Evolutionary conservation across 2,888 invertebrate genomes (phyloP), one percentile per base, ranked within the genome.

Genomic region (Catotricha subobsoleta): DNA sequence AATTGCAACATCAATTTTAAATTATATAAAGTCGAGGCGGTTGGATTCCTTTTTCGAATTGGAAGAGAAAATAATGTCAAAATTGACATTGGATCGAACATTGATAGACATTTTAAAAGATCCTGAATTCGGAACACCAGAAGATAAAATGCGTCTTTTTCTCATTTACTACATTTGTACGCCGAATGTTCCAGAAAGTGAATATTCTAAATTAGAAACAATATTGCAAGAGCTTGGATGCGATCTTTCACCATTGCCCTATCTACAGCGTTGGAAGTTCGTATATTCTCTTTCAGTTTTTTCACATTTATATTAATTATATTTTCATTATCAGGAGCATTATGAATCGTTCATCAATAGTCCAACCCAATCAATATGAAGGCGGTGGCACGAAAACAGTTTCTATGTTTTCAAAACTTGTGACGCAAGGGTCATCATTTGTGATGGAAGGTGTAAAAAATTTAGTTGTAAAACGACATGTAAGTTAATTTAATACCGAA

Each of bases 381-480:
- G 84, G 84, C 19, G 86, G 86, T 25, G 92, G 91, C 20, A 92
- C 92, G 0, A 92, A 90, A 65, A 95, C 95, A 1, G 88, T 92
- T 2, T 87, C 83, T 46, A 97, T 98, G 97, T 95, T 98, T 65
- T 91, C 92, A 8, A 98, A 97, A 63, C 69, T 98, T 42, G 86
- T 98, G 53, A 86, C 86, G 8, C 92, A 95, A 58, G 94, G 95
- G 18, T 97, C 95, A 0, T 88, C 90, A 27, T 95, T 98, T 60
- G 94, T 98, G 1, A 98, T 98, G 95, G 98, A 99, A 64, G 98
- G 95, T 28, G 95, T 97, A 1, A 92, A 95, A 64, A 99, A 98
- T 69, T 74, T 98, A 52, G 97, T 97, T 15, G 88, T 98, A 8
- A 98, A 98, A 64, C 80, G 87, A 67, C 95, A 98, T 66, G 88